These are phyloP conservation scores for Trichonephila clavata DNA, from an alignment of 1,140 invertebrate species.

Conservation along the genomic window DNA sequence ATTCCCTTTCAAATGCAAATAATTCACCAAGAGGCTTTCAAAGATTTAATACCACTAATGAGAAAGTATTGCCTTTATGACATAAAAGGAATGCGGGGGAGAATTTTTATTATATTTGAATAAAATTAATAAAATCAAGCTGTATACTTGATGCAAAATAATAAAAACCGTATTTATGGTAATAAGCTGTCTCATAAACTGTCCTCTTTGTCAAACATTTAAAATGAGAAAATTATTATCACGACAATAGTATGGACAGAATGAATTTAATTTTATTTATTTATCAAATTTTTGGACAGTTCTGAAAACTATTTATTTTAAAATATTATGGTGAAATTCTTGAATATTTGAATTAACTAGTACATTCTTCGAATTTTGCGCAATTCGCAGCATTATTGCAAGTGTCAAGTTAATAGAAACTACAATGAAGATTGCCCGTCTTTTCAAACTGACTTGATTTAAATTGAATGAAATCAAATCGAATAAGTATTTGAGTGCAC, in stretches of 20 bases:
- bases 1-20: conserved; percentile 58
- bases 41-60: conserved; percentile 44
- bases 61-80: conserved; percentile 7
- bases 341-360: too few species aligned
- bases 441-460: too few species aligned
- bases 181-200: background rate
- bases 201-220: background rate
- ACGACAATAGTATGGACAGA: background rate
- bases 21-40: background rate
- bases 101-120: background rate
- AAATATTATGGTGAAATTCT: background rate
- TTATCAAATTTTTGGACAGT: background rate
- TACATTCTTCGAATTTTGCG: too few species aligned
- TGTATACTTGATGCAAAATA: background rate
- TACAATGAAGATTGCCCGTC: too few species aligned
- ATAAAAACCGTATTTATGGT: background rate
- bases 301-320: background rate
- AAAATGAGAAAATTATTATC: background rate
- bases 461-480: too few species aligned
- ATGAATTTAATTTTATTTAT: background rate
- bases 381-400: too few species aligned
- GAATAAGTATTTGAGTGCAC: too few species aligned
- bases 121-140: conserved; percentile 15
- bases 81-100: background rate
- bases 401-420: too few species aligned